Conservation (phyloP, 2,888 invertebrate genomes). For the Chymomyza fuscimana region DNA sequence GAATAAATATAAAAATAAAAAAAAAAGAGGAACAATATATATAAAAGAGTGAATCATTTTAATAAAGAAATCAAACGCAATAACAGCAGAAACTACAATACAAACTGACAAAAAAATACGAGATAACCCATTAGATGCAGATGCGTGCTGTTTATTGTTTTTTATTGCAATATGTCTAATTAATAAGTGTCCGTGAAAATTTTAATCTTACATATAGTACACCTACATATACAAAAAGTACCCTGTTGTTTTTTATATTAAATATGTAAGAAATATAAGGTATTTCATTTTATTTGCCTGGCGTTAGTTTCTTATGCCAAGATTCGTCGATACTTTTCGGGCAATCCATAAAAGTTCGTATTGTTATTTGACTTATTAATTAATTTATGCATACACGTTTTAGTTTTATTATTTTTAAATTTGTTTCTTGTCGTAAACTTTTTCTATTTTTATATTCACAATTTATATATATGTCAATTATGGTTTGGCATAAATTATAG, state of each 20-base stretch:
- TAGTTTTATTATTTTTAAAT: constrained; percentile 77
- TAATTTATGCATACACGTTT: constrained; percentile 79
- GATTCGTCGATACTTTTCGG: background rate
- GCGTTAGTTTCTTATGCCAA: background rate
- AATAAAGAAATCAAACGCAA: constrained; percentile 36
- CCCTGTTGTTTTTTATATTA: no score
- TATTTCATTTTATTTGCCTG: background rate
- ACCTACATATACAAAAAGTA: no score
- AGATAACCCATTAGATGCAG: background rate
- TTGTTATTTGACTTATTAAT: constrained; percentile 72
- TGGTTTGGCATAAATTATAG: constrained; percentile 62
- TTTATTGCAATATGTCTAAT: no score
- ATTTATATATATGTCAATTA: constrained; percentile 10
- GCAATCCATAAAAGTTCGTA: background rate
- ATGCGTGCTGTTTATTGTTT: background rate
- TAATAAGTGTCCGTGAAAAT: no score
- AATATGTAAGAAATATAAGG: no score
- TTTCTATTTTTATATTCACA: constrained; percentile 16
- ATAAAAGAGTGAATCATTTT: constrained; percentile 54
- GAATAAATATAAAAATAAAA: constrained; percentile 54
- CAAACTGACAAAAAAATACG: background rate
- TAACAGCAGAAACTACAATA: background rate
- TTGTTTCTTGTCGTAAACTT: constrained; percentile 30
- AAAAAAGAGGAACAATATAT: background rate
- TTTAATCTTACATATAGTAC: no score